Percentiles rank a stretch among this genome's conserved stretches.
Conservation (phyloP, 2,113 vertebrate species). For the Ginglymostoma cirratum region DNA sequence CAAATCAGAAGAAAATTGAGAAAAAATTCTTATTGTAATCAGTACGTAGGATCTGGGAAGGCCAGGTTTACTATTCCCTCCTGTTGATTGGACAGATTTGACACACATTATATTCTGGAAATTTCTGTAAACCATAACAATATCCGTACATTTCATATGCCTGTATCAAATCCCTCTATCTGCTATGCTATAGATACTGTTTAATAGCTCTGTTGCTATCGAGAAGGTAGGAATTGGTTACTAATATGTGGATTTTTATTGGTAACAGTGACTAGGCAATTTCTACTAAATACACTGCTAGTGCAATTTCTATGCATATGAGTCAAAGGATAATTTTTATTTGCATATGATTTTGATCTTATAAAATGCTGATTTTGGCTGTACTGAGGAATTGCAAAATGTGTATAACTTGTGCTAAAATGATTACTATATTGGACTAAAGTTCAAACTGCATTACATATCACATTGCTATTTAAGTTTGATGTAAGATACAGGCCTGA, state of each 20-base stretch:
- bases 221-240: neutral
- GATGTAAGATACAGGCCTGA: neutral
- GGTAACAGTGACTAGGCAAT: neutral
- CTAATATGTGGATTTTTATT: neutral
- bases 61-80: neutral
- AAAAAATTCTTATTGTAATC: neutral
- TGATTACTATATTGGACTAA: neutral
- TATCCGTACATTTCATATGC: neutral
- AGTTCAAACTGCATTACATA: neutral
- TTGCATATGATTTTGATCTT: neutral
- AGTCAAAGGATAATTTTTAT: neutral
- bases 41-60: neutral
- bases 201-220: neutral
- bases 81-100: neutral
- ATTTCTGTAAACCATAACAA: neutral
- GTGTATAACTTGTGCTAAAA: neutral
- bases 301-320: neutral
- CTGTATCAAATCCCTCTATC: neutral
- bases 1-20: neutral
- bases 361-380: neutral
- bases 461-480: neutral
- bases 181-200: neutral
- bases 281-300: neutral
- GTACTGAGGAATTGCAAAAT: neutral
- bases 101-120: neutral